Base-by-base conservation (phyloP, 2,888 invertebrate genomes). In the Troglohyphantes excavatus region DNA sequence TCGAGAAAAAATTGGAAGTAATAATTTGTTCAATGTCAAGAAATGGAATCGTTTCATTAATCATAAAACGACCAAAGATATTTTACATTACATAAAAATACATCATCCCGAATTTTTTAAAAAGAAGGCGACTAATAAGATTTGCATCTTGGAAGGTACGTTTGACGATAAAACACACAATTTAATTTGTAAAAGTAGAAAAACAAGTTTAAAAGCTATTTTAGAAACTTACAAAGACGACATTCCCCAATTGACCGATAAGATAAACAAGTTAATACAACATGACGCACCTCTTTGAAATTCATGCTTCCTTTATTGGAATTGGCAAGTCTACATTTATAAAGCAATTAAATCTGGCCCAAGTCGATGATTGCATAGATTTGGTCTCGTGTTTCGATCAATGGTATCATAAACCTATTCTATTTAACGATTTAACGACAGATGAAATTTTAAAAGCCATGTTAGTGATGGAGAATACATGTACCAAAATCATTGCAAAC, bases 31-130 rank as follows among this genome's bases (percentile, higher is more conserved):
- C 13, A 76, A 61, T 39, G 43, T 33, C 21, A 76, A 63, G 9
- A 76, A 76, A 76, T 76, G 76, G 76, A 63, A 76, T 61, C 33
- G 76, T 0, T 76, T 76, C 61, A 11, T 76, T 19, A 63, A 33
- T 21, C 27, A 3, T 5, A 26, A 29, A 21, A 61, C 61, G 0
- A 63, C 61, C 0, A 76, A 76, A 39, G 39, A 39, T 13, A 39
- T 76, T 9, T 11, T 76, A n/a, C 76, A 63, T 76, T 76, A 76
- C 6, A 23, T 61, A 0, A 76, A 61, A 76, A 9, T 76, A 11
- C 29, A 33, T 23, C 76, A 76, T 63, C 17, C 76, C 1, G 63
- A 76, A 39, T 76, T 63, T 76, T 76, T 76, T 33, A 63, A 63
- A 76, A 61, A 61, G 21, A 59, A 63, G 29, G 19, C 6, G 3